These are phyloP conservation scores for Atta colombica DNA, from an alignment of 1,140 invertebrate species.

Conservation along the genomic window DNA sequence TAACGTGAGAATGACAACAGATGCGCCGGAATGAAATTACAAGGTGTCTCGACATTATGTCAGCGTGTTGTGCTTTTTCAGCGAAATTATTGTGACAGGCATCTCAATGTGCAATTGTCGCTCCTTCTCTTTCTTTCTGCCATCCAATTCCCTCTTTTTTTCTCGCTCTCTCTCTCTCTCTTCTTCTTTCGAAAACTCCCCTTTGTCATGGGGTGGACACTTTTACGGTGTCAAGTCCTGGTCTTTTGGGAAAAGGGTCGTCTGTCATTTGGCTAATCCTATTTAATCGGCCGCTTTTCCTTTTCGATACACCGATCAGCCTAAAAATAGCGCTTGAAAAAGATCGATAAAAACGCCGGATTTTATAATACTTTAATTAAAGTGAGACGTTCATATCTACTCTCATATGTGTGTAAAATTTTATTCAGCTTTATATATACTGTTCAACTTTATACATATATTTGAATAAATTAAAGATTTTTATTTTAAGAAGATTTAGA, in stretches of 20 bases:
- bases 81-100: conserved; percentile 83
- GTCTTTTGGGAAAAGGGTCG: conserved; percentile 79
- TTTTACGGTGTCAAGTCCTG: conserved; percentile 78
- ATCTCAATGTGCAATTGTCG: conserved; percentile 74
- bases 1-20: conserved; percentile 84
- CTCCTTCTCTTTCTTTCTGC: conserved; percentile 1
- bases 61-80: conserved; percentile 77
- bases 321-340: conserved; percentile 54
- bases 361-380: conserved; percentile 27
- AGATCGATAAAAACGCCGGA: conserved; percentile 48
- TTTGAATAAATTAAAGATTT: conserved; percentile 4
- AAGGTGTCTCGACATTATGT: conserved; percentile 73
- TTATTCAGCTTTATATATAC: neutral
- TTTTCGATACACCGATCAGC: conserved; percentile 63
- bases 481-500: too few relatives aligned
- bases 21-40: conserved; percentile 82
- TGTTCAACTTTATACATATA: neutral
- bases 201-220: conserved; percentile 71
- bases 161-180: conserved; percentile 51
- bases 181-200: conserved; percentile 54
- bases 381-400: neutral
- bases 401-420: neutral
- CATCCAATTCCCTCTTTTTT: conserved; percentile 5
- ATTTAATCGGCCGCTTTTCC: conserved; percentile 79
- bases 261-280: conserved; percentile 67